These are phyloP conservation scores for Orchesellides sinensis DNA, from an alignment of 2,888 invertebrate genomes.

Conservation along the genomic window DNA sequence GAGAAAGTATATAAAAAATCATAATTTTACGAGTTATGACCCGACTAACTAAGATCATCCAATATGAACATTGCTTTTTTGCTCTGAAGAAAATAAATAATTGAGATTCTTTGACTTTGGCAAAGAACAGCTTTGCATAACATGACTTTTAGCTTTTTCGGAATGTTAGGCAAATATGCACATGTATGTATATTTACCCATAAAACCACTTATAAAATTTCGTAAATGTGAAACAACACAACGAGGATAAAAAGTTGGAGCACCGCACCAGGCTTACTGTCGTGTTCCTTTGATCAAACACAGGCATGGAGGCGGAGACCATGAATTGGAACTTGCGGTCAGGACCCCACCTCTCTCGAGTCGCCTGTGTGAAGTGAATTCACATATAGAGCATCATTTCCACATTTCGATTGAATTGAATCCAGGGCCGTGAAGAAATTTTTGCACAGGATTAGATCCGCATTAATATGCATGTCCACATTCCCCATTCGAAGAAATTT, in stretches of 20 bases:
- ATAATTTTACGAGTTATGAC: too few species aligned
- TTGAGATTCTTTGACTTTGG: background rate
- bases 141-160: background rate
- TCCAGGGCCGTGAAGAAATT: background rate
- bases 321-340: conserved; percentile 77
- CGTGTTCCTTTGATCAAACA: conserved; percentile 78
- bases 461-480: conserved; percentile 54
- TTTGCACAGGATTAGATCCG: conserved; percentile 20
- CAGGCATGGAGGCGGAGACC: conserved; percentile 79
- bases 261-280: conserved; percentile 76
- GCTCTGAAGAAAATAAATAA: background rate
- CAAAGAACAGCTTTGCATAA: background rate
- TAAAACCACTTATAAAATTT: background rate
- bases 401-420: background rate
- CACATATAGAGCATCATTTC: background rate
- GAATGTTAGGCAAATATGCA: background rate
- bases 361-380: conserved; percentile 54
- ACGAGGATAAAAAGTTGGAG: conserved; percentile 61
- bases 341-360: conserved; percentile 63
- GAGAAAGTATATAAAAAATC: too few species aligned
- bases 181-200: background rate
- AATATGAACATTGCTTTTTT: too few species aligned
- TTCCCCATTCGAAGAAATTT: conserved; percentile 16
- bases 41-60: too few species aligned
- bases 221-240: conserved; percentile 11